Evolutionary conservation across 2,888 invertebrate genomes (phyloP), one percentile per base, ranked within the genome.

Genomic region (Callinectes sapidus): DNA sequence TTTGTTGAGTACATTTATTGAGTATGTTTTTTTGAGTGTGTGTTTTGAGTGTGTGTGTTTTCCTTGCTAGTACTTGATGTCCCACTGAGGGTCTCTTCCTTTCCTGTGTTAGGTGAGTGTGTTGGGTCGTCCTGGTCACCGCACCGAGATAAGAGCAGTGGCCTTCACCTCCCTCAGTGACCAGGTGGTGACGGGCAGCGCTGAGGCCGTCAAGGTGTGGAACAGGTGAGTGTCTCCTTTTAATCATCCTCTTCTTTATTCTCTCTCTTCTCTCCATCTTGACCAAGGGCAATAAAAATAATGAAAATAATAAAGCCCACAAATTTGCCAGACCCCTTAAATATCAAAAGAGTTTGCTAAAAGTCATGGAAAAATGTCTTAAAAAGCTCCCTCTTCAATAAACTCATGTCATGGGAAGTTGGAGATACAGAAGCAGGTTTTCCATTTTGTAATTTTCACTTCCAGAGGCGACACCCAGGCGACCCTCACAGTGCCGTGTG

Each of bases 121-220:
- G 42, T 55, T 94, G n/a, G 90, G 90, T n/a, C 85, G 89, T 28
- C 97, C 97, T 23, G 99, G 99, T 0, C 99, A 99, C 96, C 97
- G 98, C 92, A 97, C 97, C 87, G 98, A 99, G 95, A 97, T 99
- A 10, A 96, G 98, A 90, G 97, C 98, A 39, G 96, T 99, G 39
- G 97, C 97, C 91, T 98, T 99, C 95, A 98, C 98, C 95, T 98
- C 98, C 1, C 99, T 99, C 96, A 98, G 98, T 95, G 96, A 98
- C 93, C 98, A 98, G 1, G 96, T 99, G 93, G 97, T 98, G 1
- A 98, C 99, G 0, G 98, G 97, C 0, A 97, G 98, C 94, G 97
- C 97, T 0, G 98, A 99, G 95, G 97, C 97, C 13, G 96, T 99
- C 66, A 94, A 94, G 85, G 92, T 94, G 54, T 94, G 94, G 94